Evolutionary conservation across 2,113 vertebrate genomes (phyloP), one percentile per base, ranked within the genome.

Genomic region (Cyprinodon brontotheroides): DNA sequence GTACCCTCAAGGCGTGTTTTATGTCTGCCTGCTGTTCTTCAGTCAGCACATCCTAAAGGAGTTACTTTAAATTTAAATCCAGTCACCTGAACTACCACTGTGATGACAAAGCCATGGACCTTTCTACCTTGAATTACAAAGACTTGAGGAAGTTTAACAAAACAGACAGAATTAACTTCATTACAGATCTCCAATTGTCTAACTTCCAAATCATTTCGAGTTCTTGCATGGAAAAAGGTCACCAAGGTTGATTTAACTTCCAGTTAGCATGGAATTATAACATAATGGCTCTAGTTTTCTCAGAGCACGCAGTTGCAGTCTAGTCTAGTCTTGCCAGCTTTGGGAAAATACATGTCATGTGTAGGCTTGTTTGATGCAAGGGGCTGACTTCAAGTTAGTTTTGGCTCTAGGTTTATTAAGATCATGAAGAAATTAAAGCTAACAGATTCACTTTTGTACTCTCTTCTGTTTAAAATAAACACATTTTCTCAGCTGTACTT

Each of bases 1-100:
- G 86, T 61, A 76, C 74, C 86, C 75, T 74, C 7, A 13, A 78
- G 91, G 74, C 40, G 70, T 74, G 67, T 61, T 74, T 72, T 43
- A 65, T 68, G 79, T 73, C 74, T 85, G 78, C 79, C 87, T 79
- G 84, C 85, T 82, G 80, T 20, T 77, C 68, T 78, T 41, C 29
- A 65, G 77, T 77, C 73, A 68, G 77, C 77, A 74, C 64, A 77
- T 81, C 84, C 84, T 81, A 65, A 78, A 47, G 79, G 59, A 83
- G 61, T 83, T 68, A 78, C 71, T 72, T 63, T 20, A 72, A 78
- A 45, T 75, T 67, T 48, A 73, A 84, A 48, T 41, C 79, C n/a
- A 59, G 72, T 71, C 61, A 67, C 57, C 70, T 78, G 64, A 41
- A 6, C 61, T 79, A 74, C 81, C 65, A 75, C 11, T 20, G 22